phyloP scores from a whole-genome alignment of 2,797 vertebrate species.

The Arctocebus calabarensis region DNA sequence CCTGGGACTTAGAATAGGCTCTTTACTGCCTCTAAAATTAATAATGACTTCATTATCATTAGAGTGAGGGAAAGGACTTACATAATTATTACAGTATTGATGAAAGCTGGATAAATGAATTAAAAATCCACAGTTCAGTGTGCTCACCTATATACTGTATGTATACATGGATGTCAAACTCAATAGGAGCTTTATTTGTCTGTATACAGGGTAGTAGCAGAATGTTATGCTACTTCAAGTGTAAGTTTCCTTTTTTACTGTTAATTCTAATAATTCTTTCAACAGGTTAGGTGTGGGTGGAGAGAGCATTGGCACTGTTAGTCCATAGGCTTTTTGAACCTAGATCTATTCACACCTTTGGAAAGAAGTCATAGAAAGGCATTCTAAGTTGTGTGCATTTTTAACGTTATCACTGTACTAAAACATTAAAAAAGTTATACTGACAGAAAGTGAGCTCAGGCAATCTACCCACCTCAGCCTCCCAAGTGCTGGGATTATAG shows the following conservation, averaged over 20 bases:
- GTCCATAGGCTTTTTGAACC: background rate
- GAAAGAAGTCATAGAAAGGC: background rate
- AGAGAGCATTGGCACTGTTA: background rate
- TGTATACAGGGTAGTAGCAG: background rate
- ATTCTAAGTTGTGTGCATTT: background rate
- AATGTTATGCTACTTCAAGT: background rate
- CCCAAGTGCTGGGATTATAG: too few relatives aligned
- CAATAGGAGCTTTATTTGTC: background rate
- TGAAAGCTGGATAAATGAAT: background rate
- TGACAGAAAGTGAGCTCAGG: background rate
- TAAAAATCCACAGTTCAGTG: background rate
- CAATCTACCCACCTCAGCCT: too few relatives aligned
- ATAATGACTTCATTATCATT: background rate
- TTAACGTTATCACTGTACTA: background rate
- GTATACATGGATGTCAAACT: background rate
- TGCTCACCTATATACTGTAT: background rate
- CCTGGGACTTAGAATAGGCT: background rate
- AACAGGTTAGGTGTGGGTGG: background rate
- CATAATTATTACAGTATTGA: background rate
- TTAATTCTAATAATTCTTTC: slow-evolving; percentile 1
- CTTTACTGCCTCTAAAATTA: slow-evolving; percentile 17
- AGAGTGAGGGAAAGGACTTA: background rate
- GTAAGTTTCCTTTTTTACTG: background rate
- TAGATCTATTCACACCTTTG: background rate
- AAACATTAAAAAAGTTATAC: background rate